Base-by-base conservation (phyloP, 2,888 invertebrate species). In the Acanthococcus lagerstroemiae region DNA sequence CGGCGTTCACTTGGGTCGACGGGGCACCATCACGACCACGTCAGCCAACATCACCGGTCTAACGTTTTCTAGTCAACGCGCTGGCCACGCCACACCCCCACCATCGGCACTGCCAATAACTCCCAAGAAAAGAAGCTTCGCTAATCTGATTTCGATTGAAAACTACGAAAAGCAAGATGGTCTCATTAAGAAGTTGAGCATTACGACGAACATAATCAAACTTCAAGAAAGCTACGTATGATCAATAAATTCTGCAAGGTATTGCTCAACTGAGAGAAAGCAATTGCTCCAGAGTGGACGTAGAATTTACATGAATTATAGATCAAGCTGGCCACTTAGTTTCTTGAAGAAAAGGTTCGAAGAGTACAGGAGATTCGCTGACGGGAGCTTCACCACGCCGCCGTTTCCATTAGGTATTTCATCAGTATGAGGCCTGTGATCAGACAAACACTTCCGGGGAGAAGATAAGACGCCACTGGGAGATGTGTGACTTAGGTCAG, bases 11-110 rank as follows among this genome's bases (percentile, higher is more conserved):
- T 82, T 85, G 73, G 82, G 82, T 69, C 79, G 85, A 68, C 81
- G 83, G 71, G 84, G 84, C 67, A 86, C 86, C 3, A 81, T 85
- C 6, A 70, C 71, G 22, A 70, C 70, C 22, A 68, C 70, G 7
- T 66, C 67, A 4, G 69, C 70, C 46, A 70, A 67, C 24, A 66
- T 54, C 21, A 45, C 67, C 54, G 65, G 65, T 17, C 17, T 61
- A 37, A 57, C 54, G 7, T 65, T 61, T 56, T 63, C 65, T 26
- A 65, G 67, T 57, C 67, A 26, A 56, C 58, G 37, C 12, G 46
- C 15, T 19, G 50, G 22, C 15, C 22, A 21, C 7, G 45, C n/a
- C n/a, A 22, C 63, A 15, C 50, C 58, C 17, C 25, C 44, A 37
- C 15, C 56, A 26, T 27, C 65, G 15, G 65, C 70, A 6, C 70